These are phyloP conservation scores for Cynaeus angustus DNA, from an alignment of 2,888 invertebrate genomes.

Conservation along the genomic window DNA sequence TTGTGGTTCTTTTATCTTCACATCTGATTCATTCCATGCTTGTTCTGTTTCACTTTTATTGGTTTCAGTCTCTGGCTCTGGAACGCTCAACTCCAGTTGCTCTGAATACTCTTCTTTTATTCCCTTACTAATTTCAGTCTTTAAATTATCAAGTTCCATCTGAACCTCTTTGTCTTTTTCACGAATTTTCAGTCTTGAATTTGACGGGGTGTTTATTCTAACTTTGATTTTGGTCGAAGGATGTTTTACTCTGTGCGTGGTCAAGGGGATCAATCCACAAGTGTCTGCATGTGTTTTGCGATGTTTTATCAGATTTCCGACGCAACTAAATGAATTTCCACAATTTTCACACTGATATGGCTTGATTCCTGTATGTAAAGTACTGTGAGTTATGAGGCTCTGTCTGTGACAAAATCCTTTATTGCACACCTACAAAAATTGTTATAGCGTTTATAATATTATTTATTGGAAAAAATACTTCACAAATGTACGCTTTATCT, in stretches of 20 bases:
- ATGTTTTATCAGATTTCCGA: constrained; percentile 73
- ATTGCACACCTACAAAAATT: constrained; percentile 69
- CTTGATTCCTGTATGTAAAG: constrained; percentile 72
- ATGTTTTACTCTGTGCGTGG: constrained; percentile 64
- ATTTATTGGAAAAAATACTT: constrained; percentile 53
- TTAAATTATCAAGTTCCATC: constrained; percentile 53
- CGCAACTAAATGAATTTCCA: constrained; percentile 71
- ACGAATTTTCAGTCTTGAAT: constrained; percentile 59
- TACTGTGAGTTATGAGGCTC: constrained; percentile 72
- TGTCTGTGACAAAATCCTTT: constrained; percentile 73
- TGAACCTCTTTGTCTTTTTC: constrained; percentile 56
- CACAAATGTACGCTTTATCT: constrained; percentile 66
- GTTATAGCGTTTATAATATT: too few relatives aligned
- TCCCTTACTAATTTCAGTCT: constrained; percentile 45
- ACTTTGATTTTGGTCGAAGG: constrained; percentile 65
- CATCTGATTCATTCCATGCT: too few relatives aligned
- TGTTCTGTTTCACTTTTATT: too few relatives aligned
- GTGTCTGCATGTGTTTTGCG: constrained; percentile 71
- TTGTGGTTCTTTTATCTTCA: too few relatives aligned
- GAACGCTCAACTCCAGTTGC: too few relatives aligned
- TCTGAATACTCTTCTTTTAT: constrained; percentile 3
- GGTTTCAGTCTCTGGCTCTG: too few relatives aligned
- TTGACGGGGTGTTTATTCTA: constrained; percentile 64
- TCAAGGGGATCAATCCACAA: constrained; percentile 69
- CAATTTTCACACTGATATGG: constrained; percentile 73